Base-by-base conservation (phyloP, 35 echinoderm and acorn worm genomes). In the Heliocidaris tuberculata region DNA sequence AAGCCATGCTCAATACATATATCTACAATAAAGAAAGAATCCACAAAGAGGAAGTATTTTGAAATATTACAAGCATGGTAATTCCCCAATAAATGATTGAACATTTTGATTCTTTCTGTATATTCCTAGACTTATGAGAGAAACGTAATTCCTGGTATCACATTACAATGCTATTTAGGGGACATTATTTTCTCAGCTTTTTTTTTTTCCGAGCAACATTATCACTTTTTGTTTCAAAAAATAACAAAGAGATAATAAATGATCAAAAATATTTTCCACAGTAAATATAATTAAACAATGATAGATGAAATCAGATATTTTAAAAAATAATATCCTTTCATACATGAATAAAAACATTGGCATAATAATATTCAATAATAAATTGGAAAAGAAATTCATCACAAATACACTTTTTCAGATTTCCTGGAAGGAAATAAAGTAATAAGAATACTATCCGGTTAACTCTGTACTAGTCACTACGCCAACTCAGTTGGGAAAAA, bases 401-500 rank as follows among this genome's bases (percentile, higher is more conserved):
- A 78, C n/a, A n/a, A 78, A 27, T 29, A 78, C 17, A 29, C 15
- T n/a, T 19, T 19, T 24, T 21, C 65, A 21, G 6, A 78, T 78
- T 78, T 78, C 65, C 65, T 78, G 65, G 65, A 78, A n/a, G 65
- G 65, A 78, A 78, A 19, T n/a, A 29, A n/a, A 78, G 5, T 78
- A 78, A 3, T 78, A 78, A 78, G 65, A n/a, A 78, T 78, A 4
- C 65, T 7, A 78, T 78, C 65, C 65, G 21, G 65, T 7, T 78
- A 19, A 78, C 65, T 78, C 65, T 27, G 27, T 7, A 78, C 65
- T n/a, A 5, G 27, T n/a, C 65, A 78, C 27, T 19, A 78, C 19
- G 21, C 65, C 65, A 78, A 78, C 65, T 27, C 50, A 59, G 6
- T 42, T 42, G 87, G 87, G 87, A 89, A 89, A 89, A 89, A 89